These are phyloP conservation scores for Eupithecia subfuscata DNA, from an alignment of 2,888 invertebrate genomes.

Conservation along the genomic window DNA sequence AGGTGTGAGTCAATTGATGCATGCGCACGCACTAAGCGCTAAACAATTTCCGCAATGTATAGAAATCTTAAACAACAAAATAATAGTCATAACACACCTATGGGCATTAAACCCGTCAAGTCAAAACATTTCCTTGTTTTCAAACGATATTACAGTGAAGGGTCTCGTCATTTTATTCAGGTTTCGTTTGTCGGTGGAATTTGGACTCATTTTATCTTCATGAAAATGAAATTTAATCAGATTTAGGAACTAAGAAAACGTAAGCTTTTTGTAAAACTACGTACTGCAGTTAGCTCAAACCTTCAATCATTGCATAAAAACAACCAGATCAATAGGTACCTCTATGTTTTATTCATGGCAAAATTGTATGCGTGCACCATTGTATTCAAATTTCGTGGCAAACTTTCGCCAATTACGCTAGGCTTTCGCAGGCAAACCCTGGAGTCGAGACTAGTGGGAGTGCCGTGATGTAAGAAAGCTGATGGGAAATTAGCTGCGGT, in stretches of 20 bases:
- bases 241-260: background rate
- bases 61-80: background rate
- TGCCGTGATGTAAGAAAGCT: slow-evolving; percentile 42
- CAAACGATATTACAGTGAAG: background rate
- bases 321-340: slow-evolving; percentile 51
- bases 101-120: background rate
- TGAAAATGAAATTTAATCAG: background rate
- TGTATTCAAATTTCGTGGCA: slow-evolving; percentile 76
- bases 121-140: background rate
- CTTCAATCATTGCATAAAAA: slow-evolving; percentile 67
- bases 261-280: slow-evolving; percentile 22
- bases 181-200: background rate
- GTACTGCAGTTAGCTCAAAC: slow-evolving; percentile 1
- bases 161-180: background rate
- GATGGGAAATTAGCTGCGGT: slow-evolving; percentile 19
- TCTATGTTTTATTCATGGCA: slow-evolving; percentile 76
- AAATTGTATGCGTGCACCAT: slow-evolving; percentile 66
- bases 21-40: background rate
- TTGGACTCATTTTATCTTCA: background rate
- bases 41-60: background rate
- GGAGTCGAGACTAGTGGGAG: slow-evolving; percentile 55
- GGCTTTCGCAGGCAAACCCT: slow-evolving; percentile 68
- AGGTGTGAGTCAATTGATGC: slow-evolving; percentile 8
- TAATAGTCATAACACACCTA: background rate
- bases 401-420: slow-evolving; percentile 79